Evolutionary conservation across 92 coral and sea anemone genomes (phyloP), one percentile per base, ranked within the genome.

Genomic region (Zoanthus sociatus): DNA sequence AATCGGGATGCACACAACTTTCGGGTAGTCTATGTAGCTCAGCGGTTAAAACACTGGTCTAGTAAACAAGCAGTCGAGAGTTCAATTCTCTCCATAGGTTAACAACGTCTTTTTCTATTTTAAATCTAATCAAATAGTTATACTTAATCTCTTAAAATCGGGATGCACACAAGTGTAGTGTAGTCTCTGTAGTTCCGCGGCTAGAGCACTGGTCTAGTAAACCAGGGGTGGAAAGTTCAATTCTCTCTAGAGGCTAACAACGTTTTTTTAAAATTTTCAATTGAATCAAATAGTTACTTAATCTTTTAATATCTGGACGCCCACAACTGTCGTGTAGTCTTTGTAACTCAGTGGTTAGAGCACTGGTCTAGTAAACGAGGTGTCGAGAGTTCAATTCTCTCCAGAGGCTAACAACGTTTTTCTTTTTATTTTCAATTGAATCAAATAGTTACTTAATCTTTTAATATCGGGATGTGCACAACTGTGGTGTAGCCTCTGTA

Each of bases 361-460:
- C 92, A 89, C 92, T 89, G 92, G 92, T 89, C 87, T 89, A n/a
- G 89, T 84, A 89, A 89, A 89, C 89, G 89, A 89, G 92, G 92
- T 87, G 89, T 85, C 89, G 92, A 90, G 87, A 90, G 89, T 90
- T 84, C 92, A 85, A 78, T 76, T 84, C 87, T 85, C 92, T 85
- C n/a, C n/a, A n/a, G n/a, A n/a, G n/a, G n/a, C n/a, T n/a, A n/a
- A n/a, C n/a, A n/a, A n/a, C n/a, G n/a, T n/a, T n/a, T n/a, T n/a
- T n/a, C n/a, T n/a, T n/a, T n/a, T n/a, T n/a, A n/a, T 26, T 26
- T 26, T 26, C 26, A 26, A 26, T 26, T 81, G 26, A 26, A 26
- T 26, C 26, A 26, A 26, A 26, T 26, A 26, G 26, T 26, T 26
- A 26, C 0, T 26, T 26, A 26, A 26, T 26, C 26, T 26, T 26